Evolutionary conservation across 2,888 invertebrate species (phyloP), one percentile per base, ranked within the genome.

Genomic region (Cephus pulcher): DNA sequence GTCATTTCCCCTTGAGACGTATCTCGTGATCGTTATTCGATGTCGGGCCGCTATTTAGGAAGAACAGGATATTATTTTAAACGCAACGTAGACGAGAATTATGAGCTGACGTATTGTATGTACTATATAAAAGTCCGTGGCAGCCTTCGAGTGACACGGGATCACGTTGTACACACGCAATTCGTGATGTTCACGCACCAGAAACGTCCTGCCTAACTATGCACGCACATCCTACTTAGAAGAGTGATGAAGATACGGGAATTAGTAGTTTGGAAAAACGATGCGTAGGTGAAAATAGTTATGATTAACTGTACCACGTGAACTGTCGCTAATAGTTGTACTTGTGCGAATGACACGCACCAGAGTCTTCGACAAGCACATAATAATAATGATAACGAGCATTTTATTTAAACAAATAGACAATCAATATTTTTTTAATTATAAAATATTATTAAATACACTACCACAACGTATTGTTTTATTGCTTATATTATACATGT

Each of bases 71-170:
- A 56, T 56, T 56, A 56, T 56, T 56, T 56, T 56, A 56, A 23
- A 56, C 56, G 56, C 56, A 23, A 56, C 40, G 15, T 40, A 40
- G 15, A 40, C 56, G 56, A 56, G 23, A 56, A 56, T 56, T 56
- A 56, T 56, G 56, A 56, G 9, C 23, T 56, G 56, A 56, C 56
- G 23, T 9, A 23, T 56, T 75, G 34, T 75, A 68, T 75, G 34
- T 75, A 68, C 34, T 69, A 68, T 75, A 34, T 23, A 77, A 76
- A 32, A 73, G 68, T 69, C 34, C 69, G 77, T 77, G 77, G 74
- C 74, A 74, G 77, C 74, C 77, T 68, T 77, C 74, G 74, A 77
- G 74, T 77, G 77, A 77, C 74, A 77, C 77, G 37, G 77, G 69
- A 77, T 34, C 73, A 74, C 73, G 69, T 69, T 73, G 32, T 32